phyloP scores from a whole-genome alignment of 2,888 invertebrate genomes.

The Leptinotarsa juncta region DNA sequence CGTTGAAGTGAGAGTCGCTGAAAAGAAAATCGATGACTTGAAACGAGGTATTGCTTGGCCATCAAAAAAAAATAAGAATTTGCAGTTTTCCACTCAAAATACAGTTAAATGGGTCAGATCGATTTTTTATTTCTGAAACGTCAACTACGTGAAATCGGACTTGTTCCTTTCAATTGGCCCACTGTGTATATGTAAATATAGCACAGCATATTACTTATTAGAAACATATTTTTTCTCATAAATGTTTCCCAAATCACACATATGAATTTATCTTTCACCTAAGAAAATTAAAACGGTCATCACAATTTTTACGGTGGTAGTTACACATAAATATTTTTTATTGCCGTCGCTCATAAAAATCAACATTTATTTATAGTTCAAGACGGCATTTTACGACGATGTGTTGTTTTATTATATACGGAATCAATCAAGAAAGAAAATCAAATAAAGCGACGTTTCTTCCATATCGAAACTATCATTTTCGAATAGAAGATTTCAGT shows the following conservation, averaged over 20 bases:
- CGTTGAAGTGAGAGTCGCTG: too few relatives aligned
- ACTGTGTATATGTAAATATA: too few relatives aligned
- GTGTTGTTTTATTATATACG: constrained; percentile 35
- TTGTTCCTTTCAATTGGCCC: too few relatives aligned
- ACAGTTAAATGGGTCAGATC: too few relatives aligned
- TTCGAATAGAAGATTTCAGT: background rate
- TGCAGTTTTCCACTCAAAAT: too few relatives aligned
- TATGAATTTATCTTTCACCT: constrained; percentile 8
- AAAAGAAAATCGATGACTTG: too few relatives aligned
- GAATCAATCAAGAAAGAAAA: constrained; percentile 37
- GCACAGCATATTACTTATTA: too few relatives aligned
- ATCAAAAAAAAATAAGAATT: too few relatives aligned
- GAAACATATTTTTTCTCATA: background rate
- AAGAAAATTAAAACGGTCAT: constrained; percentile 40
- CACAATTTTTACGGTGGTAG: constrained; percentile 43
- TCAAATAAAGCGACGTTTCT: constrained; percentile 18
- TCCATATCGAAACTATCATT: background rate
- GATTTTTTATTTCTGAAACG: too few relatives aligned
- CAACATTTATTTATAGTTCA: constrained; percentile 43
- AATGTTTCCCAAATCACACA: too few relatives aligned
- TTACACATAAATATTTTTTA: constrained; percentile 47
- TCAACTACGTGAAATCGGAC: too few relatives aligned
- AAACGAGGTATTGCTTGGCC: too few relatives aligned
- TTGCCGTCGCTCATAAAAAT: constrained; percentile 38
- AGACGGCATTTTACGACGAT: constrained; percentile 41